Conservation (phyloP, 2,113 vertebrate genomes). For the Butastur rufipennis region DNA sequence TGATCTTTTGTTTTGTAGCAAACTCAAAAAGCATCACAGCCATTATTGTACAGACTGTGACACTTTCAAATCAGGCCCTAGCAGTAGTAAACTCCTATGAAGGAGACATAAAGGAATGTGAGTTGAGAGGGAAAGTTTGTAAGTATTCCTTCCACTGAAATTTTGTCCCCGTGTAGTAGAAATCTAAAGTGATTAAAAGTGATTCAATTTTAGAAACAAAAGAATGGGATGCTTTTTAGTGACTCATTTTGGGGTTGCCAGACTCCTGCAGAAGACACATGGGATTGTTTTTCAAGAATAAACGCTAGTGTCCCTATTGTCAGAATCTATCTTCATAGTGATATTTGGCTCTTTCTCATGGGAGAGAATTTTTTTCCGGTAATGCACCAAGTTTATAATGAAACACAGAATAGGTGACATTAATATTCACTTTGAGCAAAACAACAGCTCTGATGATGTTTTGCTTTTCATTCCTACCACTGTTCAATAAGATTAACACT, state of each 20-base stretch:
- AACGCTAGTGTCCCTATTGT: neutral
- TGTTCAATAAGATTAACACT: neutral
- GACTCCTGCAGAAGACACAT: neutral
- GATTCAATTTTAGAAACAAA: neutral
- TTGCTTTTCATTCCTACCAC: neutral
- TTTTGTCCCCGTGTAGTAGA: neutral
- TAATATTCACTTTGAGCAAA: slow-evolving; percentile 5
- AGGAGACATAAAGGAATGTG: neutral
- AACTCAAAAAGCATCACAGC: neutral
- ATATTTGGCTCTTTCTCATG: neutral
- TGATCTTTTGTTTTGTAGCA: neutral
- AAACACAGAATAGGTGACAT: neutral
- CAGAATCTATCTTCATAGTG: neutral
- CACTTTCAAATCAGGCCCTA: neutral
- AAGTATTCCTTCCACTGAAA: neutral
- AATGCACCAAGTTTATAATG: neutral
- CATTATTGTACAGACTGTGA: neutral
- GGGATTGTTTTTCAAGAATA: neutral
- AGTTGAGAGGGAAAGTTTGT: neutral
- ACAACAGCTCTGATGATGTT: neutral
- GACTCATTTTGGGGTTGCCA: neutral
- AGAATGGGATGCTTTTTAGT: neutral
- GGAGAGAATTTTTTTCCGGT: neutral
- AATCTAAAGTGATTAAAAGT: neutral
- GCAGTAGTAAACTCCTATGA: neutral